Base-by-base conservation (phyloP, 2,888 invertebrate genomes). In the Chloroclysta siterata region DNA sequence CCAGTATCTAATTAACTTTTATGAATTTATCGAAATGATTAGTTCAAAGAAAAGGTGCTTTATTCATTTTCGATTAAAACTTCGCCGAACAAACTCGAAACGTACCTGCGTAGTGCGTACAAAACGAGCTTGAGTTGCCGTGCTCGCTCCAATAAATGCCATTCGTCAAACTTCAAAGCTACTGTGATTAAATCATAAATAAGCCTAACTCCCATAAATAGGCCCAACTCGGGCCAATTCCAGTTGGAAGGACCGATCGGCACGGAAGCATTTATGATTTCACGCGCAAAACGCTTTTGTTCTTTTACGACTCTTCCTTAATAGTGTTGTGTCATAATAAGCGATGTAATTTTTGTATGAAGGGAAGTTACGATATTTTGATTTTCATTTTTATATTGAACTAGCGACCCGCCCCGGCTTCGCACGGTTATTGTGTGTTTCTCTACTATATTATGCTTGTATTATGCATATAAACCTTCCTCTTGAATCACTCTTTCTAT, bases 151-250 rank as follows among this genome's bases (percentile, higher is more conserved):
- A 74, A 91, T 90, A 89, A 90, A 88, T 86, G 69, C 78, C 76
- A 85, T 91, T 83, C 87, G 87, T 90, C 91, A 91, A 91, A 90
- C 83, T 89, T 90, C 87, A 85, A 88, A 88, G 81, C 76, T 73
- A 75, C 64, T 51, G 79, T 84, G 89, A 92, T 92, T 91, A 90
- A 89, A 88, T 85, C 85, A 88, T 90, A 89, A 89, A 88, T 80
- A 81, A 8, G 41, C 42, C 15, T 76, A 75, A 76, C 76, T 78
- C 78, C 75, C 62, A 63, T 56, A 62, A 63, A 63, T 57, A 57
- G 48, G 47, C 29, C 15, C 52, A 39, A 54, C 44, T 70, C 68
- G 65, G 66, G 68, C 68, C 60, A 11, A 55, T 54, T 50, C 36
- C 17, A 17, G 36, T n/a, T 51, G 64, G 78, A 77, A 85, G 76